These are phyloP conservation scores for Distichodus sexfasciatus DNA, from an alignment of 2,797 vertebrate genomes.

Conservation along the genomic window DNA sequence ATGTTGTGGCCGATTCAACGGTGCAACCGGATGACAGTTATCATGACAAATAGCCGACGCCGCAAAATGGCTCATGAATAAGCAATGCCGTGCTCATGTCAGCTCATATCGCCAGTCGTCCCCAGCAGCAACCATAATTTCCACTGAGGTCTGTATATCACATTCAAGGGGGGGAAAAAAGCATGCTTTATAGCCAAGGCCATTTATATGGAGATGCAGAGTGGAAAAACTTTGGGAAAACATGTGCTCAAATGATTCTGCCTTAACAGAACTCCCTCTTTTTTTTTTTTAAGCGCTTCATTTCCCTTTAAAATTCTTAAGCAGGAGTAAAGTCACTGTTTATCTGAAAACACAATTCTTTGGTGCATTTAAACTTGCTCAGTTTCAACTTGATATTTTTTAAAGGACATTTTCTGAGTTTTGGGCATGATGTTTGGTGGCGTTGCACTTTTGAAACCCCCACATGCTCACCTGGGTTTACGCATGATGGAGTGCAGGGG, in stretches of 20 bases:
- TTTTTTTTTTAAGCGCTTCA: neutral
- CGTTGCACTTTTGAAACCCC: too few relatives aligned
- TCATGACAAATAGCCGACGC: constrained; percentile 33
- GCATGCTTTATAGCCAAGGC: neutral
- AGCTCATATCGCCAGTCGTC: constrained; percentile 25
- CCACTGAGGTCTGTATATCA: constrained; percentile 16
- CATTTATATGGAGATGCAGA: constrained; percentile 17
- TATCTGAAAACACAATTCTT: too few relatives aligned
- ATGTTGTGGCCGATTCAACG: constrained; percentile 4
- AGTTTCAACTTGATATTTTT: too few relatives aligned
- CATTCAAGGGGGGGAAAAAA: constrained; percentile 18
- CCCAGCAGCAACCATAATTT: constrained; percentile 14
- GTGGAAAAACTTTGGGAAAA: neutral
- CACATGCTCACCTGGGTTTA: too few relatives aligned
- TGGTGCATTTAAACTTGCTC: too few relatives aligned
- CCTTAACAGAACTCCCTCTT: too few relatives aligned
- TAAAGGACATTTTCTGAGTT: too few relatives aligned
- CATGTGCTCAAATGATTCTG: constrained; percentile 2
- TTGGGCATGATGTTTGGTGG: too few relatives aligned
- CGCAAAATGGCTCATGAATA: constrained; percentile 45
- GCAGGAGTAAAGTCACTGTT: too few relatives aligned
- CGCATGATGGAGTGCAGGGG: too few relatives aligned
- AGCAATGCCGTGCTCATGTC: constrained; percentile 35
- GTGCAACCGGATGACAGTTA: constrained; percentile 41
- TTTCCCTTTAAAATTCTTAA: neutral